Conservation (phyloP, 2,888 invertebrate genomes). For the Dynastes maya region DNA sequence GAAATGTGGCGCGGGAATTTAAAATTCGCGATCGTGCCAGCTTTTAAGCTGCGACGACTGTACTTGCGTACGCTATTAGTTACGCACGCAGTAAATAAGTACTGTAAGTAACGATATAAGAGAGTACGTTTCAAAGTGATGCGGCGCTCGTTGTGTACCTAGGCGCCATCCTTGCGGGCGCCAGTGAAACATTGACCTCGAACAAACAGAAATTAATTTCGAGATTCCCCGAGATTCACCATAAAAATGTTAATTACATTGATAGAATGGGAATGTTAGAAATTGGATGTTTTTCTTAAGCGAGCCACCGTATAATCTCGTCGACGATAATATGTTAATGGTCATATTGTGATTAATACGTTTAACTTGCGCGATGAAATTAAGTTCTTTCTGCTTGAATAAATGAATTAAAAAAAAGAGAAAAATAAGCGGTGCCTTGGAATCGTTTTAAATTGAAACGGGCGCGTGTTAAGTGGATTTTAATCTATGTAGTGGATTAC, state of each 20-base stretch:
- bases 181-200: slow-evolving; percentile 61
- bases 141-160: slow-evolving; percentile 42
- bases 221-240: slow-evolving; percentile 48
- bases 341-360: too few relatives aligned
- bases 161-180: slow-evolving; percentile 60
- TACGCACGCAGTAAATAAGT: slow-evolving; percentile 23
- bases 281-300: slow-evolving; percentile 8
- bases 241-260: slow-evolving; percentile 47
- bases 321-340: too few relatives aligned
- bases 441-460: too few relatives aligned
- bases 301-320: not conserved
- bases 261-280: slow-evolving; percentile 13
- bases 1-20: too few relatives aligned
- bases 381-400: too few relatives aligned
- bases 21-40: too few relatives aligned
- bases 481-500: too few relatives aligned
- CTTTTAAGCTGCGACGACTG: not conserved
- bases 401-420: too few relatives aligned
- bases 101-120: slow-evolving; percentile 5
- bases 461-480: too few relatives aligned
- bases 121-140: slow-evolving; percentile 48
- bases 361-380: too few relatives aligned
- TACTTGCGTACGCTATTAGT: slow-evolving; percentile 2
- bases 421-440: too few relatives aligned
- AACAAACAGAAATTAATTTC: slow-evolving; percentile 58